Conservation (phyloP, 2,888 invertebrate species). For the Diplolepis rosae region DNA sequence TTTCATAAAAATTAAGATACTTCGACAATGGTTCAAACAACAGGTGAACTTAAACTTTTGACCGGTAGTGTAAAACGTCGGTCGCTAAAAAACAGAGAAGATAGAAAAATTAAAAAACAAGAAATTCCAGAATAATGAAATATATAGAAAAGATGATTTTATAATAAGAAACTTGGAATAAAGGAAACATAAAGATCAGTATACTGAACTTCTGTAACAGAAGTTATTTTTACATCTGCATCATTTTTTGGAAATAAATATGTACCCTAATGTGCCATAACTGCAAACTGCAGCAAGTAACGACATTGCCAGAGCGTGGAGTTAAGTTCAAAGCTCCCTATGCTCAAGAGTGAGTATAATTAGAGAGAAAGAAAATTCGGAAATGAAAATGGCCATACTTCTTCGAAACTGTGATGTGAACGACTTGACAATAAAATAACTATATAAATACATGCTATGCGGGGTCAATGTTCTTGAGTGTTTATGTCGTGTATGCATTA, state of each 20-base stretch:
- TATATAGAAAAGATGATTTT: too few species aligned
- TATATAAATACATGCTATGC: neutral
- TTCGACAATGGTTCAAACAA: too few species aligned
- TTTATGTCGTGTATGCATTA: neutral
- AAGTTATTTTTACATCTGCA: neutral
- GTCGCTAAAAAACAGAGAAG: too few species aligned
- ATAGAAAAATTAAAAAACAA: too few species aligned
- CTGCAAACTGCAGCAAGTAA: neutral
- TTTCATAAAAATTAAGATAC: too few species aligned
- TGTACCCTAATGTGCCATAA: neutral
- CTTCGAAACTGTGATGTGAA: neutral
- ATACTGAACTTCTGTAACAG: neutral
- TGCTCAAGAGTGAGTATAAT: neutral
- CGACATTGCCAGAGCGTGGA: neutral
- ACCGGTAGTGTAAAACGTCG: too few species aligned
- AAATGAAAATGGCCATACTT: neutral
- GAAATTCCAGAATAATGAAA: too few species aligned
- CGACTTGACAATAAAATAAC: neutral
- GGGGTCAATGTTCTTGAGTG: neutral
- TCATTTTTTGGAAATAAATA: neutral
- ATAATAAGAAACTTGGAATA: neutral
- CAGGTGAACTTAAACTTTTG: too few species aligned
- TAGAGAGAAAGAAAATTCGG: neutral
- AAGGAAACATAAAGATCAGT: neutral
- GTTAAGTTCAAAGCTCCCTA: neutral